Evolutionary conservation across 2,888 invertebrate species (phyloP), one percentile per base, ranked within the genome.

Genomic region (Xestoiulus laeticollis): DNA sequence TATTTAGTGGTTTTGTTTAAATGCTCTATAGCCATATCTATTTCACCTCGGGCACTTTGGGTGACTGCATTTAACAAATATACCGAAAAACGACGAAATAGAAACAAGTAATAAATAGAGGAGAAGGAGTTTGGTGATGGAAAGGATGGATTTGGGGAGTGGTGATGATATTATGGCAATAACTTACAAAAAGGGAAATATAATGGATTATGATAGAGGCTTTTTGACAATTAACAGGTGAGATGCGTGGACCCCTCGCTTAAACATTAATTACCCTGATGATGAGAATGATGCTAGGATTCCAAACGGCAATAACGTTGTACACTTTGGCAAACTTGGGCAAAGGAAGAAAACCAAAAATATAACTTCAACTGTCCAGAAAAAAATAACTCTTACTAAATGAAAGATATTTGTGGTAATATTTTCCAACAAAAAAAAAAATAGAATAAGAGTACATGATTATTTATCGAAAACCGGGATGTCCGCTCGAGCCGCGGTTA

Each of bases 61-160:
- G 78, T 78, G 78, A 78, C 78, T 78, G 78, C 78, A 78, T 78
- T 78, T 78, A 78, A 78, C 78, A 78, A 78, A 78, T 78, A 78
- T 78, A 30, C 78, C 14, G 78, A 78, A 78, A 30, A 78, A 78
- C 14, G 78, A 78, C 78, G 78, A 78, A 78, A 78, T 78, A 78
- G 78, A 78, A 78, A 78, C 78, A 30, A 78, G 78, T 78, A 78
- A 30, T 78, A 30, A 30, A 14, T 78, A 78, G 16, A 78, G 78
- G 78, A 30, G 30, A 1, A 78, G 78, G 78, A 14, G 30, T 30
- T 26, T 26, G 26, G 12, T 14, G 78, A 78, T 78, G 78, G 78
- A 30, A 78, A 30, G 78, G 1, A 78, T 26, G 30, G 38, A 38
- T 38, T 38, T 38, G 38, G n/a, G n/a, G n/a, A n/a, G 6, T 22